Base-by-base conservation (phyloP, 2,113 vertebrate species). In the Hydrochoerus hydrochaeris region DNA sequence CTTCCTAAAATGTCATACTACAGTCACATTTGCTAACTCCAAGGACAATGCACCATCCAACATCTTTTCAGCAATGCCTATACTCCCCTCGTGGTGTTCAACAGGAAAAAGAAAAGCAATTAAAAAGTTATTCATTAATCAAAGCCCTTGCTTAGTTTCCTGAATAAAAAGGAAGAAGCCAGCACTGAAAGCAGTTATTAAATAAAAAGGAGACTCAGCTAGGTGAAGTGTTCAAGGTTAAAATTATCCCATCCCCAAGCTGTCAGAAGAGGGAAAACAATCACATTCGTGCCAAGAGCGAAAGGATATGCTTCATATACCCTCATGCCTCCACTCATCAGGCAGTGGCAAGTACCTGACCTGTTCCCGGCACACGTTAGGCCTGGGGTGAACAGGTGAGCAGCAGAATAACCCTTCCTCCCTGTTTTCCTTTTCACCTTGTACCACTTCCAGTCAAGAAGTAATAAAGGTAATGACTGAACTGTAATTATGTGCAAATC, bases 101-200 rank as follows among this genome's bases (percentile, higher is more conserved):
- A 86, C 3, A 26, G 46, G 41, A 75, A 75, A 19, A 57, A 57
- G 65, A 19, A 82, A 84, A 87, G 17, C 84, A 69, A 91, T 71
- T 22, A 32, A 65, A 90, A 85, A 95, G 82, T 85, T 95, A 95
- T 65, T 88, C 69, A 94, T 94, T 95, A 85, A 90, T 84, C 67
- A 89, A 91, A 96, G 54, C 16, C 54, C 16, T 52, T 67, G 49
- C 75, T 81, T 19, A 12, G 46, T 90, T 95, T 95, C 85, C 80
- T 81, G 60, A 67, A 65, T 95, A 80, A 89, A 93, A 91, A 69
- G 88, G n/a, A 86, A 94, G 81, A n/a, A 17, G 44, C 9, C 32
- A 67, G 46, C 10, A 44, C 41, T 26, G n/a, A 16, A 46, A 78
- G 58, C 16, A 90, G 35, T 3, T 54, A 12, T 57, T 24, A 75